Base-by-base conservation (phyloP, 1,140 invertebrate genomes). In the Galleria mellonella region DNA sequence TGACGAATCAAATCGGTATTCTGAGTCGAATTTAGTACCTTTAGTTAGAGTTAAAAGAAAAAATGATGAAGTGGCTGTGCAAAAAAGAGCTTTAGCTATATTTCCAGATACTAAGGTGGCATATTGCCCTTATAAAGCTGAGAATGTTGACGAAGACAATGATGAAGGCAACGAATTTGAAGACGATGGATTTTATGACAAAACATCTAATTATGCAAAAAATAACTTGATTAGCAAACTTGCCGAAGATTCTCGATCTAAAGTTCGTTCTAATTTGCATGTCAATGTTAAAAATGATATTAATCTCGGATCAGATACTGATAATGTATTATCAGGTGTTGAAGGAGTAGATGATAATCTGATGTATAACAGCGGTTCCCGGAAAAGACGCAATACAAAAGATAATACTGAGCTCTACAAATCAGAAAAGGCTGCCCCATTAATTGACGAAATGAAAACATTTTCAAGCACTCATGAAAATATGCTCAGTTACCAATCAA, bases 1-100 rank as follows among this genome's bases (percentile, higher is more conserved):
- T 48, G 62, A 61, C 10, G 58, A 75, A 39, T 45, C 49, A 6
- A 64, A 51, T 43, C 46, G 57, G 15, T 59, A 63, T 40, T 48
- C 53, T 11, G 65, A 67, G 12, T 64, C 60, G 5, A 46, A 72
- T 32, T 59, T 76, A 62, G 58, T 50, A 13, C 78, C 76, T 45
- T 54, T 82, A 32, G 55, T 82, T 2, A 69, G 82, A 52, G 79
- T 85, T 10, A 85, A 85, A 56, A 68, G 82, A 51, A 79, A 55
- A 33, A 66, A 76, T 53, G 33, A 44, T 4, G 52, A 72, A 4
- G 43, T 52, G 11, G 37, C 44, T 10, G 41, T 65, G 7, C 60
- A 66, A 32, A 78, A 78, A 51, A 59, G 63, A 37, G 48, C 68
- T 14, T 44, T 44, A n/a, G 60, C 35, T 17, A 15, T 62, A 32